These are phyloP conservation scores for Corythornis vintsioides DNA, from an alignment of 2,113 vertebrate genomes.

Conservation along the genomic window DNA sequence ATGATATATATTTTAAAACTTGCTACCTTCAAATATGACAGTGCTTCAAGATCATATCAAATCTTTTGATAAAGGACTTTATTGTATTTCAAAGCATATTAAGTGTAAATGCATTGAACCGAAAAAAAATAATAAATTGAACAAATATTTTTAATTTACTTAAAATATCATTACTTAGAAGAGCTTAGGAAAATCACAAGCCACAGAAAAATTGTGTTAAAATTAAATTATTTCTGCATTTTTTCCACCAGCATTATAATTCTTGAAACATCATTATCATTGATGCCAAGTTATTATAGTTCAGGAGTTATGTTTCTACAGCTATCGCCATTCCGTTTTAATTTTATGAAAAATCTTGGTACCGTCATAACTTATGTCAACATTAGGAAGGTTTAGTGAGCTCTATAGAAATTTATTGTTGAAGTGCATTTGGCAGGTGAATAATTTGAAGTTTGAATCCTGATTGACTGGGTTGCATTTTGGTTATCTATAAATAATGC, in stretches of 20 bases:
- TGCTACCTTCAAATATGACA: neutral
- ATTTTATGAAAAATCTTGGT: slow-evolving; percentile 4
- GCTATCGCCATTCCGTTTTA: slow-evolving; percentile 22
- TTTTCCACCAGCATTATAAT: neutral
- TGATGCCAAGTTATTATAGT: slow-evolving; percentile 54
- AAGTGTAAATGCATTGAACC: neutral
- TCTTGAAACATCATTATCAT: slow-evolving; percentile 60
- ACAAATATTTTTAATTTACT: slow-evolving; percentile 44
- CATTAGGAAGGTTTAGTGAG: neutral
- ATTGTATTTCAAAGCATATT: neutral
- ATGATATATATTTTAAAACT: neutral
- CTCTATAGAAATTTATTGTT: neutral
- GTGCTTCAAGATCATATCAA: neutral
- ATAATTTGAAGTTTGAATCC: slow-evolving; percentile 2
- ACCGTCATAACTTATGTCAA: slow-evolving; percentile 14
- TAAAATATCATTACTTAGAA: neutral
- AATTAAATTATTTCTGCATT: neutral
- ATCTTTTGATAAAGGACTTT: neutral
- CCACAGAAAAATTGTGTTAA: neutral
- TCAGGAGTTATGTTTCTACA: slow-evolving; percentile 35
- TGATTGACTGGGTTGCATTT: neutral
- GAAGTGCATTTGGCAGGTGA: neutral
- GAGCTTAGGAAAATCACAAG: neutral
- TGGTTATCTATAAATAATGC: slow-evolving; percentile 10
- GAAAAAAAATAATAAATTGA: neutral